Conservation (phyloP, 2,797 vertebrate genomes). For the Lacerta agilis region DNA sequence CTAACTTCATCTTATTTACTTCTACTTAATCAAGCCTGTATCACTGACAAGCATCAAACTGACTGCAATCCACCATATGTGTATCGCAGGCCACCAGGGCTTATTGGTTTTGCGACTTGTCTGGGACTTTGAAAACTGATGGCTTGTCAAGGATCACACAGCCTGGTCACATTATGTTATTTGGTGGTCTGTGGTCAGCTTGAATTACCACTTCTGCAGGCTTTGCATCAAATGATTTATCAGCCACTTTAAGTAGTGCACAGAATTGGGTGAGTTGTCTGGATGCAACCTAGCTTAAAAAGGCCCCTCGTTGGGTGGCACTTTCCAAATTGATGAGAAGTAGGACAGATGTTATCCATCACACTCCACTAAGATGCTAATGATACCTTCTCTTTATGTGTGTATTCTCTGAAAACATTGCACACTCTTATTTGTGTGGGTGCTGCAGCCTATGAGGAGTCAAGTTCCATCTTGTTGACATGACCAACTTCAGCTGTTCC, state of each 20-base stretch:
- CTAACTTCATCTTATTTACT: not conserved
- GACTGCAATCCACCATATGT: not conserved
- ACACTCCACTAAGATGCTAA: conserved; percentile 33
- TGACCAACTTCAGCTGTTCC: conserved; percentile 63
- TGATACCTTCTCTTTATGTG: conserved; percentile 46
- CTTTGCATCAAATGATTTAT: not conserved
- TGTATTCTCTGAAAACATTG: conserved; percentile 45
- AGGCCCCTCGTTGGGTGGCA: not conserved
- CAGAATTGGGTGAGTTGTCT: not conserved
- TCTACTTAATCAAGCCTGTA: too few relatives aligned
- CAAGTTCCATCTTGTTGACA: conserved; percentile 64
- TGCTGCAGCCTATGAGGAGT: conserved; percentile 45
- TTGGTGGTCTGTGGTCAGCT: not conserved
- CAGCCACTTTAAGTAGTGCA: conserved; percentile 9
- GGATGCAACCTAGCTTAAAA: conserved; percentile 17
- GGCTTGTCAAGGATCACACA: not conserved
- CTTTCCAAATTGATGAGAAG: conserved; percentile 48
- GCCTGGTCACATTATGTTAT: not conserved
- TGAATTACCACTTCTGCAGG: not conserved
- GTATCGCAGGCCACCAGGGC: not conserved
- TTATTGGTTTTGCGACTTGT: not conserved
- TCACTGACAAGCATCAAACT: not conserved
- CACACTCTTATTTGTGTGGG: conserved; percentile 46
- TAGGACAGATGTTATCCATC: conserved; percentile 61
- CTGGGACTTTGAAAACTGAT: not conserved